These are phyloP conservation scores for Melanotus villosus DNA, from an alignment of 2,888 invertebrate species.

Conservation along the genomic window DNA sequence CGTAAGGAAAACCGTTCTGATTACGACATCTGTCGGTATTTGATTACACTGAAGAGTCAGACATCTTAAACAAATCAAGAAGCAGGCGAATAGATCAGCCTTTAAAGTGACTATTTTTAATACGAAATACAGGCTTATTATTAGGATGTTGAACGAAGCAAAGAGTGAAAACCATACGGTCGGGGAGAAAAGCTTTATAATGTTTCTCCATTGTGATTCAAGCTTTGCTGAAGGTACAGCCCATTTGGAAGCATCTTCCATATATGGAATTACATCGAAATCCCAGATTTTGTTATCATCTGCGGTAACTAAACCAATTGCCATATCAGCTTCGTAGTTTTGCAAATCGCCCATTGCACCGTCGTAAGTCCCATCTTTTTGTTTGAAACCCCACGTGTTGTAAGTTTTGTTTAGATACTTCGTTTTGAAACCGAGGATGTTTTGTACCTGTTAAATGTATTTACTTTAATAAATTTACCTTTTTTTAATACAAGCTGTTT, in stretches of 20 bases:
- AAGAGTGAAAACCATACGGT: too few relatives aligned
- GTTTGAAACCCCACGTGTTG: neutral
- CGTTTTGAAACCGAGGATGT: neutral
- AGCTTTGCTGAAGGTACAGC: neutral
- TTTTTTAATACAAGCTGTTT: too few relatives aligned
- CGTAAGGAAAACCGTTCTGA: conserved; percentile 11
- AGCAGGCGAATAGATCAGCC: too few relatives aligned
- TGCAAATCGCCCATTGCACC: neutral
- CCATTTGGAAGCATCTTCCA: neutral
- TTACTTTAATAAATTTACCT: too few relatives aligned
- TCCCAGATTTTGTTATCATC: neutral
- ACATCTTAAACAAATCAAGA: too few relatives aligned
- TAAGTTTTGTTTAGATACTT: neutral
- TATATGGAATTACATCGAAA: neutral
- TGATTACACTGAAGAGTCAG: too few relatives aligned
- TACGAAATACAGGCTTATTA: too few relatives aligned
- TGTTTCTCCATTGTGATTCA: neutral
- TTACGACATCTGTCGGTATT: neutral
- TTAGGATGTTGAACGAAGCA: too few relatives aligned
- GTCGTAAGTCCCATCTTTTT: neutral
- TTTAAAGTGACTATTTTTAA: too few relatives aligned
- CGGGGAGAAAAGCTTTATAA: neutral
- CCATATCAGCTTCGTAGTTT: neutral
- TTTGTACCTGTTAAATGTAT: neutral
- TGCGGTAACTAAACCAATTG: neutral